Base-by-base conservation (phyloP, 2,888 invertebrate species). In the Chymomyza amoena region DNA sequence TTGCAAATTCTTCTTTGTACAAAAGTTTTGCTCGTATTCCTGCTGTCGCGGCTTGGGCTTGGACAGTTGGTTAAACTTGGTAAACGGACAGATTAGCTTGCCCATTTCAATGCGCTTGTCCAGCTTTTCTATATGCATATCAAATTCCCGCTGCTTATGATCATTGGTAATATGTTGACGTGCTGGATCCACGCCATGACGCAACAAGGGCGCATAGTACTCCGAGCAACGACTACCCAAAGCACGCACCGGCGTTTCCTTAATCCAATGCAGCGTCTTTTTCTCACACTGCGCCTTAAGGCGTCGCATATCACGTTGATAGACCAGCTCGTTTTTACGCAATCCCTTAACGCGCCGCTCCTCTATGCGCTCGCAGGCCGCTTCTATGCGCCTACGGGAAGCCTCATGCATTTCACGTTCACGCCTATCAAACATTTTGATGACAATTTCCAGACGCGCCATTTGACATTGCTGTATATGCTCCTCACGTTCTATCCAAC, bases 401-500 rank as follows among this genome's bases (percentile, higher is more conserved):
- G 78, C 79, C 1, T 25, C 36, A 6, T 84, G 88, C 80, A 90
- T 89, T 32, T 89, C 77, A 67, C 92, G 91, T 16, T 93, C 90
- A 68, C 91, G 87, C 65, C 94, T 92, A 72, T 95, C 93, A n/a
- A 96, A 93, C 64, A 97, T 92, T 2, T 80, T 82, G 57, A 89
- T 79, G 0, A 92, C 89, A 0, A 91, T 80, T 69, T 95, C 93
- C 79, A 96, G 90, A 0, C 96, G 93, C 39, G 95, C 92, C 79
- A 94, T 93, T 89, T 96, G 95, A 16, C 95, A 93, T 73, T 94
- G 94, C 81, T 95, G 94, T 73, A 96, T 95, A 89, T 96, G 95
- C 94, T 95, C 94, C 89, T 97, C 97, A 72, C 97, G 93, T 66
- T 96, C 95, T 10, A 95, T 93, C 97, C 97, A 97, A 87, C 97